Conservation (phyloP, 2,888 invertebrate species). For the Lapara coniferarum region DNA sequence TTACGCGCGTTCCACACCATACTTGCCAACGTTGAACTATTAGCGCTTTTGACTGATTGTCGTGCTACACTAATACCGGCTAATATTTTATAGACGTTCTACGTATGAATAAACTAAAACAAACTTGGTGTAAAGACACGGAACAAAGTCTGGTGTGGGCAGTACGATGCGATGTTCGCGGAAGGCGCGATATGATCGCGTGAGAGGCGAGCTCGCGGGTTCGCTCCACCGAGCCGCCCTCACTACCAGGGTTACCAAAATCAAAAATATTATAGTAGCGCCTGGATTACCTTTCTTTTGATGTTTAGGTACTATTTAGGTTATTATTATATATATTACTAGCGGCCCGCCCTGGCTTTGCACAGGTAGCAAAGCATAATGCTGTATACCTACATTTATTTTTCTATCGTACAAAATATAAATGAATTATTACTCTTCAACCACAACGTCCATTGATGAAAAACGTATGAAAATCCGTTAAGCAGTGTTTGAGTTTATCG, state of each 20-base stretch:
- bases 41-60: constrained; percentile 47
- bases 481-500: no score
- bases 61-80: constrained; percentile 30
- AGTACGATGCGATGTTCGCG: constrained; percentile 79
- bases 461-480: no score
- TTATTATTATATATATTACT: no score
- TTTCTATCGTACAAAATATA: no score
- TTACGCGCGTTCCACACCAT: constrained; percentile 56
- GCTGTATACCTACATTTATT: no score
- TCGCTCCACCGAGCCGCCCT: constrained; percentile 37
- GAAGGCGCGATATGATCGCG: constrained; percentile 81
- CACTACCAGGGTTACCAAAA: constrained; percentile 29
- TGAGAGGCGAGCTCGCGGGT: constrained; percentile 73
- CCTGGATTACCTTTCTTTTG: not conserved
- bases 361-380: no score
- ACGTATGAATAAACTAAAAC: constrained; percentile 61
- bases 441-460: no score
- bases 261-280: not conserved
- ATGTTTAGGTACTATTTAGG: not conserved
- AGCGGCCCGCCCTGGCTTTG: no score
- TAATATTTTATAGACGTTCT: not conserved
- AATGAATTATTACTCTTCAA: no score
- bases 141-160: constrained; percentile 73
- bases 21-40: constrained; percentile 59
- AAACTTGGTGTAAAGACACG: constrained; percentile 69